phyloP scores from a whole-genome alignment of 35 echinoderm and acorn worm species.

The Ophiothrix spiculata region DNA sequence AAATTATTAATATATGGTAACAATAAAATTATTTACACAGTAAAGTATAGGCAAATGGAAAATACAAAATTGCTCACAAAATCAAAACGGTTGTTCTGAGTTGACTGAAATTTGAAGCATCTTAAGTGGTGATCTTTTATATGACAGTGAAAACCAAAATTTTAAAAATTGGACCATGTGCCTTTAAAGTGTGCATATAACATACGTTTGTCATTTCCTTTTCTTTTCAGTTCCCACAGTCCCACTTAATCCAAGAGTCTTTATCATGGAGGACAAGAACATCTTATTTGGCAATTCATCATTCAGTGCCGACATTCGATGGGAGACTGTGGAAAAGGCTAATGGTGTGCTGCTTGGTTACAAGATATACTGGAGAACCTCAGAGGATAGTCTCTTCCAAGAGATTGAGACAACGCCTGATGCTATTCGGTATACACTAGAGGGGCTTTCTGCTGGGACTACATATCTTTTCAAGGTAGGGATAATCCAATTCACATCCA shows the following conservation, averaged over 20 bases:
- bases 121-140: too few relatives aligned
- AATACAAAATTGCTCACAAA: too few relatives aligned
- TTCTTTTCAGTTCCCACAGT: conserved; percentile 56
- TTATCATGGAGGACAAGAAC: conserved; percentile 41
- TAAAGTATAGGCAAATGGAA: too few relatives aligned
- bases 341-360: conserved; percentile 80
- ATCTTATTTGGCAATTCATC: conserved; percentile 35
- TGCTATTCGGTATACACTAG: conserved; percentile 3
- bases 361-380: conserved; percentile 59
- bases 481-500: too few relatives aligned
- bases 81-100: too few relatives aligned
- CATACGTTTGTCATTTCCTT: too few relatives aligned
- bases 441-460: conserved; percentile 17
- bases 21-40: too few relatives aligned
- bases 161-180: too few relatives aligned
- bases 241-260: conserved; percentile 63
- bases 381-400: not conserved
- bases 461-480: conserved; percentile 74
- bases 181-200: too few relatives aligned
- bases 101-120: too few relatives aligned
- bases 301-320: conserved; percentile 58
- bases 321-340: conserved; percentile 35
- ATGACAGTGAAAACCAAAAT: too few relatives aligned
- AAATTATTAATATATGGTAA: too few relatives aligned
- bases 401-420: not conserved